Evolutionary conservation across 30 jellyfish, hydroid and myxozoan species (phyloP).

Genomic region (Pelagia noctiluca): DNA sequence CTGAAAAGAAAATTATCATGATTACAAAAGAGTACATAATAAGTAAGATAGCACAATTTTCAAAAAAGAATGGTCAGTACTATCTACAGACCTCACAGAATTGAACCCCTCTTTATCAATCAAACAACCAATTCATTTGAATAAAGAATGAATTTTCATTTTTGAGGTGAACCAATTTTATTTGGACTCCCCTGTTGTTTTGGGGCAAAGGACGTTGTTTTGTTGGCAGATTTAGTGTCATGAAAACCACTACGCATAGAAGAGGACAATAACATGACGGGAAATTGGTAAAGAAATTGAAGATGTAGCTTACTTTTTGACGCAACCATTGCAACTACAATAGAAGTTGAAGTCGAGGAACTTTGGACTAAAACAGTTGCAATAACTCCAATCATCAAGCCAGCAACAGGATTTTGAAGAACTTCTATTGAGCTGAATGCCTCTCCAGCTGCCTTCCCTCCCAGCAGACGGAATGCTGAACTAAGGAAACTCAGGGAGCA

Average conservation of each 20-base stretch:
- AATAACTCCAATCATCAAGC: slow-evolving; percentile 92
- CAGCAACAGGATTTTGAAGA: slow-evolving; percentile 88
- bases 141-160: too few relatives aligned
- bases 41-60: too few relatives aligned
- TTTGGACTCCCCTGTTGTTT: too few relatives aligned
- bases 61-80: too few relatives aligned
- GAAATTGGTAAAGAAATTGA: too few relatives aligned
- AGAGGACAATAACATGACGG: not conserved
- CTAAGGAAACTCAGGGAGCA: slow-evolving; percentile 95
- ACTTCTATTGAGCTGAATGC: slow-evolving; percentile 85
- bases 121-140: too few relatives aligned
- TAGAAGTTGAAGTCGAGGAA: slow-evolving; percentile 95
- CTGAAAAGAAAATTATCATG: slow-evolving; percentile 30
- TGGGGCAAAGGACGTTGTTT: too few relatives aligned
- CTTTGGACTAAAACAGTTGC: slow-evolving; percentile 96
- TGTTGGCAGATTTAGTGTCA: too few relatives aligned
- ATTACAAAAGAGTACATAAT: too few relatives aligned
- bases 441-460: slow-evolving; percentile 97
- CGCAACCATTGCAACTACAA: slow-evolving; percentile 96
- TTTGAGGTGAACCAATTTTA: too few relatives aligned
- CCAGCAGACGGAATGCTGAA: slow-evolving; percentile 93
- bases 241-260: not conserved
- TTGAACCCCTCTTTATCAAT: too few relatives aligned
- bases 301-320: slow-evolving; percentile 74
- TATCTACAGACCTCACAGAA: too few relatives aligned